phyloP scores from a whole-genome alignment of 2,113 vertebrate species.

The Salvelinus fontinalis region DNA sequence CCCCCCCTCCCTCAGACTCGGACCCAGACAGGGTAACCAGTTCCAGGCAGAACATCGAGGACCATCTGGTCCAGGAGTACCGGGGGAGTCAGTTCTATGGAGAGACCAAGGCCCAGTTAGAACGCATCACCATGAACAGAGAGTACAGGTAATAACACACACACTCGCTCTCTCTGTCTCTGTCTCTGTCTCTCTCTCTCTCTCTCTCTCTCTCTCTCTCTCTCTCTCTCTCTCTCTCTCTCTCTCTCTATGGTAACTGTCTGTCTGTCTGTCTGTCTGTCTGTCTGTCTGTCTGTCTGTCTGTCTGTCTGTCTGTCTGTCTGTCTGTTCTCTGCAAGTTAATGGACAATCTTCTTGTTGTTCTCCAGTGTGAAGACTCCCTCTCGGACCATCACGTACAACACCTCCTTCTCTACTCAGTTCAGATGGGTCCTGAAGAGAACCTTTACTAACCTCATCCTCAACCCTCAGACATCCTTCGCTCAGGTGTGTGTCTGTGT shows the following conservation, averaged over 20 bases:
- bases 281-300: too few species aligned
- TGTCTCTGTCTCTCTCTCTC: too few species aligned
- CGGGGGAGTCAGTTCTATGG: constrained; percentile 61
- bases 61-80: constrained; percentile 80
- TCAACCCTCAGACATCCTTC: constrained; percentile 90
- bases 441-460: constrained; percentile 84
- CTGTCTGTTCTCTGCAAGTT: too few species aligned
- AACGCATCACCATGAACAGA: constrained; percentile 52
- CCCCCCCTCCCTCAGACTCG: constrained; percentile 14
- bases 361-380: constrained; percentile 6
- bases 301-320: too few species aligned
- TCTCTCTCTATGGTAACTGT: too few species aligned
- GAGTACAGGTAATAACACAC: not conserved
- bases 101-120: constrained; percentile 74
- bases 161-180: too few species aligned
- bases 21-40: constrained; percentile 22
- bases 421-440: constrained; percentile 87
- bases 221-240: too few species aligned
- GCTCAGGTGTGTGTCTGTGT: constrained; percentile 77
- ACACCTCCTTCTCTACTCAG: constrained; percentile 85
- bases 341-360: not conserved
- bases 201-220: too few species aligned
- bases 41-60: constrained; percentile 67
- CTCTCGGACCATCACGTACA: constrained; percentile 78
- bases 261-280: too few species aligned